Percentiles rank a stretch among this genome's conserved stretches.
phyloP scores from a whole-genome alignment of 1,140 invertebrate genomes.

The Zeugodacus cucurbitae region DNA sequence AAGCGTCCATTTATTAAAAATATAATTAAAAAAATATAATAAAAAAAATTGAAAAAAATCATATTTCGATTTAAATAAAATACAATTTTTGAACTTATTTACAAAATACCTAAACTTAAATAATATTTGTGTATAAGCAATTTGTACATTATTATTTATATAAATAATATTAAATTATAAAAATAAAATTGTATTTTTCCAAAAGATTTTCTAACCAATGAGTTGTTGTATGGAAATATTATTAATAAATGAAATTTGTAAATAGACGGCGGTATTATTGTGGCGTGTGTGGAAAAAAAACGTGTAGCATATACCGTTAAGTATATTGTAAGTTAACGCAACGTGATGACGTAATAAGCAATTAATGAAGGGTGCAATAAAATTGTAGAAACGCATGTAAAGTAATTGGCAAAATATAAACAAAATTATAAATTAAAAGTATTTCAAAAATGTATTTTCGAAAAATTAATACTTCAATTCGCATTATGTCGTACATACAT shows the following conservation, averaged over 20 bases:
- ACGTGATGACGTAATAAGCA: background rate
- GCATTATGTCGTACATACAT: background rate
- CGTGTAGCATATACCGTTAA: background rate
- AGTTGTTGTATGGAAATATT: background rate
- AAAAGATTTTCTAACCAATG: background rate
- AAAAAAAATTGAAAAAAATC: background rate
- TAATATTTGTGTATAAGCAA: background rate
- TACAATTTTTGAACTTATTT: background rate
- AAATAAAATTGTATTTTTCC: background rate
- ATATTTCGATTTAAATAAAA: background rate
- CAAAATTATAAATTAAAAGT: background rate
- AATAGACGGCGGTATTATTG: background rate
- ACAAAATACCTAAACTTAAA: background rate
- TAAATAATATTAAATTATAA: background rate
- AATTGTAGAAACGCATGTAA: background rate
- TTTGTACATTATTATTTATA: background rate
- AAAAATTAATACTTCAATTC: background rate
- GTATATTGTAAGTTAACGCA: background rate
- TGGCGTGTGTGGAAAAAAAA: background rate
- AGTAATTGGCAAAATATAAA: background rate
- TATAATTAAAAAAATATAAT: background rate
- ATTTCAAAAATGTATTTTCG: background rate
- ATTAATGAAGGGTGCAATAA: constrained; percentile 2
- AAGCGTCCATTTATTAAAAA: background rate
- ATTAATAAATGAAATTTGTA: background rate